Evolutionary conservation across 2,113 vertebrate species (phyloP).

Genomic region (Barnardius zonarius): DNA sequence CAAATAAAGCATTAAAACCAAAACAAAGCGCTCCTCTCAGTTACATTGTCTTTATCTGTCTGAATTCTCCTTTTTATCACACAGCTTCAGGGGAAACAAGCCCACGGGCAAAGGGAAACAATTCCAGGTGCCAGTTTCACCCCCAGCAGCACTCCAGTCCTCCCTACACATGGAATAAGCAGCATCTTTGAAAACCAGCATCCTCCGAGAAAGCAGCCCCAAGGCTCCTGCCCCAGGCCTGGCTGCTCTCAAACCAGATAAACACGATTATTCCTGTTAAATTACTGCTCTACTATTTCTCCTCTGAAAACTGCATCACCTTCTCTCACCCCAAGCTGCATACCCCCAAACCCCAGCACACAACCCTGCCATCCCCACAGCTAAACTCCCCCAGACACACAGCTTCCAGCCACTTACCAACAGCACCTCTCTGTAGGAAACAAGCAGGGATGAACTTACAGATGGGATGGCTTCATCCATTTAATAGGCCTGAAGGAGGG

Average conservation of each 20-base stretch:
- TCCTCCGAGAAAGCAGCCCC: not conserved
- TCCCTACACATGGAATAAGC: not conserved
- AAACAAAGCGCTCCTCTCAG: not conserved
- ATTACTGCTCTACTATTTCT: not conserved
- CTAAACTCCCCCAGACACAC: no score
- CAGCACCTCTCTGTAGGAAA: rapidly evolving
- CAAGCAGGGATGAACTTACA: not conserved
- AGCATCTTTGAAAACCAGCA: not conserved
- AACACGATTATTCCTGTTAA: not conserved
- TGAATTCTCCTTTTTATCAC: not conserved
- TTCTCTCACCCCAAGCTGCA: not conserved
- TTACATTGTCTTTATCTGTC: not conserved
- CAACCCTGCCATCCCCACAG: not conserved
- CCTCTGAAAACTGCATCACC: not conserved
- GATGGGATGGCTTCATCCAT: rapidly evolving
- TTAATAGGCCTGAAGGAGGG: not conserved
- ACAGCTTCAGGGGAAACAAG: not conserved
- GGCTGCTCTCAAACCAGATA: not conserved
- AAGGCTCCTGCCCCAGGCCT: not conserved
- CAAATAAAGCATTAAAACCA: not conserved
- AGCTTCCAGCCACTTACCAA: not conserved
- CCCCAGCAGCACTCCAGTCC: not conserved
- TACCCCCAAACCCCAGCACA: not conserved
- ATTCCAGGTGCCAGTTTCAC: not conserved
- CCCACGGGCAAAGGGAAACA: not conserved